Conservation (phyloP, 1,140 invertebrate species). For the Sycophila sp. region DNA sequence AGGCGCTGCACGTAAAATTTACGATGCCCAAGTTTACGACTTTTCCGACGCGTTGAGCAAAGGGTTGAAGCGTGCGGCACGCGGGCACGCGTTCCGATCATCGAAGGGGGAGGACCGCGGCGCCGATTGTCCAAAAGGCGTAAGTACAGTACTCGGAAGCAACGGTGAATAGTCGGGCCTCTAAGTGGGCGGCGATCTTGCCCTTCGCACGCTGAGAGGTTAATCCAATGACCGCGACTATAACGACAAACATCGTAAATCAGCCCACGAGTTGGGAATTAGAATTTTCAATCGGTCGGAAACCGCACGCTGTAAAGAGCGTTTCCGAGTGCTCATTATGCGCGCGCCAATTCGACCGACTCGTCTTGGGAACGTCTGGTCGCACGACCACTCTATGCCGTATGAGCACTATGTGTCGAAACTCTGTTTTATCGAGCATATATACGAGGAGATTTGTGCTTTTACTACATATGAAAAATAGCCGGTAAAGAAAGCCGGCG, state of each 20-base stretch:
- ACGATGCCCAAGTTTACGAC: constrained; percentile 27
- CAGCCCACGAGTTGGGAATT: constrained; percentile 39
- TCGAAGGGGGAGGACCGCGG: not conserved
- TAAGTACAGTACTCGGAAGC: constrained; percentile 35
- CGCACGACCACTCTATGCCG: too few species aligned
- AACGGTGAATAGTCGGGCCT: constrained; percentile 44
- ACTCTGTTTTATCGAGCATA: too few species aligned
- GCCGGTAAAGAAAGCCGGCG: too few species aligned
- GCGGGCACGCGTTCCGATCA: not conserved
- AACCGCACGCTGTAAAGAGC: constrained; percentile 3
- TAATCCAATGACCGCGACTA: constrained; percentile 53
- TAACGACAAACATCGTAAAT: constrained; percentile 55
- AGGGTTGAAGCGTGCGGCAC: not conserved
- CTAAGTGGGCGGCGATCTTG: constrained; percentile 10
- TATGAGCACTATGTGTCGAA: too few species aligned
- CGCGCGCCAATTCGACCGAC: not conserved
- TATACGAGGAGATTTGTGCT: too few species aligned
- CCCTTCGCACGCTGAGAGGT: constrained; percentile 30
- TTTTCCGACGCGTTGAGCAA: not conserved
- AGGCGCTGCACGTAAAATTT: constrained; percentile 25
- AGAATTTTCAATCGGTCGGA: constrained; percentile 19
- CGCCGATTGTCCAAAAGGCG: constrained; percentile 10
- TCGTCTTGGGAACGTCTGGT: not conserved
- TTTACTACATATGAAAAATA: too few species aligned
- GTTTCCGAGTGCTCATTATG: not conserved